phyloP scores from a whole-genome alignment of 2,888 invertebrate genomes.

The Mesochorus sp. region DNA sequence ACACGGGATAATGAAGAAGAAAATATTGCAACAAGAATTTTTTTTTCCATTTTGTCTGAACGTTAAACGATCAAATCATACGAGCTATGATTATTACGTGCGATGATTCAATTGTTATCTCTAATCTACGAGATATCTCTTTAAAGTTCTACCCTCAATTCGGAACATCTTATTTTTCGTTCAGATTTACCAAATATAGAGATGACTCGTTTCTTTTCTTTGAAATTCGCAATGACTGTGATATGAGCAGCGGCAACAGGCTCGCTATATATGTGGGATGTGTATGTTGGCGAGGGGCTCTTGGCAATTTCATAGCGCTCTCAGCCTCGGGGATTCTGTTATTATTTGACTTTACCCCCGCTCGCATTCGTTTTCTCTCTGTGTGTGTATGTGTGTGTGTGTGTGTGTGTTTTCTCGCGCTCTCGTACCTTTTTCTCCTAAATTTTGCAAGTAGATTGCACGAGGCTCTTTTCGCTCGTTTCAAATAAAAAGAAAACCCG shows the following conservation, averaged over 20 bases:
- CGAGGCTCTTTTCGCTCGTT: not conserved
- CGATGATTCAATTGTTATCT: too few species aligned
- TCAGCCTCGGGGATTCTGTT: conserved; percentile 37
- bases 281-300: conserved; percentile 3
- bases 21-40: too few species aligned
- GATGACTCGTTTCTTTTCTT: not conserved
- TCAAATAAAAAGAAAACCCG: not conserved
- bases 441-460: conserved; percentile 22
- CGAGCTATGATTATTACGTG: too few species aligned
- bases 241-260: conserved; percentile 14
- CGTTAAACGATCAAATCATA: too few species aligned
- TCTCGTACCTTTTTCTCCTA: conserved; percentile 1
- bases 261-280: conserved; percentile 5
- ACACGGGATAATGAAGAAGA: too few species aligned
- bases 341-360: conserved; percentile 41
- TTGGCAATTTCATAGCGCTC: conserved; percentile 29
- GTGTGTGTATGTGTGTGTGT: not conserved
- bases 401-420: conserved; percentile 1
- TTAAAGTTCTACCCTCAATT: not conserved
- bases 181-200: too few species aligned
- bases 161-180: not conserved
- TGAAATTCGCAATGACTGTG: conserved; percentile 29
- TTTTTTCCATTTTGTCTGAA: too few species aligned
- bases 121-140: not conserved
- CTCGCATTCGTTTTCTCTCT: too few species aligned